phyloP scores from a whole-genome alignment of 2,888 invertebrate genomes.

The Altica lythri region DNA sequence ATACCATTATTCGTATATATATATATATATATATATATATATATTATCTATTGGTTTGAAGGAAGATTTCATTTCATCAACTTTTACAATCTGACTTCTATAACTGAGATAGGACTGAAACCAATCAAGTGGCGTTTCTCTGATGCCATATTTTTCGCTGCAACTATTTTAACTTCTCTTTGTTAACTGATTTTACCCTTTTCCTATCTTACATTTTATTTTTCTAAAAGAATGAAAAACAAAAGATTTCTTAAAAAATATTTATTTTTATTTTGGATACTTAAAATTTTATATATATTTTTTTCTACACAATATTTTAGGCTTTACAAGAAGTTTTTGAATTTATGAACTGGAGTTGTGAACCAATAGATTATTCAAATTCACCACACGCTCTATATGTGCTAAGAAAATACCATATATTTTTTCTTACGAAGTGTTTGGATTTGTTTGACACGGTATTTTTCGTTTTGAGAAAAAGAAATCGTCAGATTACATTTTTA shows the following conservation, averaged over 20 bases:
- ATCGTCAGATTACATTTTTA: constrained; percentile 85
- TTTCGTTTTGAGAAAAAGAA: constrained; percentile 91
- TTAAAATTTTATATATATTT: too few species aligned
- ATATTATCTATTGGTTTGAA: too few species aligned
- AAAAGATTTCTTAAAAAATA: neutral
- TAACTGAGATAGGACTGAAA: too few species aligned
- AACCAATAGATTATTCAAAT: constrained; percentile 70
- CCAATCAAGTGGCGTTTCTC: too few species aligned
- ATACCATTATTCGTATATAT: too few species aligned
- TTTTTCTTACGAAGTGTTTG: constrained; percentile 71
- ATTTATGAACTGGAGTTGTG: constrained; percentile 58
- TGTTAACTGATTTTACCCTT: too few species aligned
- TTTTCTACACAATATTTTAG: too few species aligned
- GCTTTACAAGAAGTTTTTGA: constrained; percentile 18
- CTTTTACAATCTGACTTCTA: too few species aligned
- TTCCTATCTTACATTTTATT: neutral
- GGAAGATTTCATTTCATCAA: too few species aligned
- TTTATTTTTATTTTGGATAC: constrained; percentile 18
- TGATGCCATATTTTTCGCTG: too few species aligned
- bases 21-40: too few species aligned
- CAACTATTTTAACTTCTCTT: too few species aligned
- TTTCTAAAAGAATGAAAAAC: neutral
- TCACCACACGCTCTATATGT: constrained; percentile 65
- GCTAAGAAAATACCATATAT: constrained; percentile 66
- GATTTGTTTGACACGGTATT: constrained; percentile 83